phyloP scores from a whole-genome alignment of 2,797 vertebrate species.

The Eupleurogrammus muticus region DNA sequence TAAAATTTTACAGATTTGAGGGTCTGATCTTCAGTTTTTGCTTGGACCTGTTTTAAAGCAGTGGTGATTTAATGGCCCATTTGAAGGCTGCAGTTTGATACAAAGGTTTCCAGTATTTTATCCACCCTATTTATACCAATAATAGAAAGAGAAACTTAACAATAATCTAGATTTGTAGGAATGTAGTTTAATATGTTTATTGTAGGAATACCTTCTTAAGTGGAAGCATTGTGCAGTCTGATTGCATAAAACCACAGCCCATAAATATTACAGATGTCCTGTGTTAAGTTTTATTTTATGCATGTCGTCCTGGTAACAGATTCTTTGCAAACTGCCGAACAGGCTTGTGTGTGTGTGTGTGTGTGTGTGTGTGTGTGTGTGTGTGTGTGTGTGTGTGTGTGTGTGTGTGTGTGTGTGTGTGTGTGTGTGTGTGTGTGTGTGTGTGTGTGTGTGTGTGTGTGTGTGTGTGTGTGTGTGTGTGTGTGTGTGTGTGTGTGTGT shows the following conservation, averaged over 20 bases:
- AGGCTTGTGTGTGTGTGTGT: constrained; percentile 1
- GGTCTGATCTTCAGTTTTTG: too few species aligned
- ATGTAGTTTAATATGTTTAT: background rate
- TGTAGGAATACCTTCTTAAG: background rate
- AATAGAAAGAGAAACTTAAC: background rate
- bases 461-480: constrained; percentile 1
- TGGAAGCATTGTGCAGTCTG: background rate
- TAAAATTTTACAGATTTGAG: too few species aligned
- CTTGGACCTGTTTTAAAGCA: too few species aligned
- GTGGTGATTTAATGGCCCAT: too few species aligned
- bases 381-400: constrained; percentile 22
- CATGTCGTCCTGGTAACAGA: constrained; percentile 36
- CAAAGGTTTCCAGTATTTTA: too few species aligned
- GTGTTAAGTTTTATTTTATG: constrained; percentile 45
- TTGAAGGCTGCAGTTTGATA: too few species aligned
- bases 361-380: constrained; percentile 8
- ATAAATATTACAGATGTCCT: constrained; percentile 37
- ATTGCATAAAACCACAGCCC: background rate
- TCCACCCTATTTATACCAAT: background rate
- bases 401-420: constrained; percentile 22
- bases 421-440: constrained; percentile 25
- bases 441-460: constrained; percentile 25
- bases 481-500: background rate
- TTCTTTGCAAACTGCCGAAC: constrained; percentile 14
- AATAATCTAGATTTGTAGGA: background rate